Evolutionary conservation across 2,797 vertebrate genomes (phyloP), one percentile per base, ranked within the genome.

Genomic region (Miopithecus talapoin): DNA sequence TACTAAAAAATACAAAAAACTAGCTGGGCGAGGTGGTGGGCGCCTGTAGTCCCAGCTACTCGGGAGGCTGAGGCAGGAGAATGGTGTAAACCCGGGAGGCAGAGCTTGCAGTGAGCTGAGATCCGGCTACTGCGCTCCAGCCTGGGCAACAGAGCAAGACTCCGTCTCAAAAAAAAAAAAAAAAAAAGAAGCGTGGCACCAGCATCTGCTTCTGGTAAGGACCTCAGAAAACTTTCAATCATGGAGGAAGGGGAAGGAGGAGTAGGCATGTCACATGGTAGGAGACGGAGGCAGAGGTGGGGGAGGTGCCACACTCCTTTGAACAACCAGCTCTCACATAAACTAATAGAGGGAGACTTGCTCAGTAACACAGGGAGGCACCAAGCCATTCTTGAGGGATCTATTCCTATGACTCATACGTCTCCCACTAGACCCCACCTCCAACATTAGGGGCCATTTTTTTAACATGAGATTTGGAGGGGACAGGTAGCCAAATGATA

Each of bases 41-140:
- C 0, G 11, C 46, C 46, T 46, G 46, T 46, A 46, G 46, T 46
- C 46, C 46, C 46, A 46, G 11, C 46, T 46, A 46, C 46, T 46
- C 46, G 11, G 11, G 46, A 46, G 46, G 46, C 46, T 46, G 46
- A 46, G 46, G 11, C 46, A 2, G 11, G 46, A 46, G 46, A 46
- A 12, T 46, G 46, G 2, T 11, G 2, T 46, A 3, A 46, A 12
- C 11, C 46, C 1, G 46, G 11, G 46, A 3, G 46, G 46, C 2
- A 0, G 46, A 12, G 46, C 46, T 46, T 46, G 2, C 46, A 12
- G 11, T 46, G 46, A 12, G 46, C 46, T 46, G 11, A 12, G 46
- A 46, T 46, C 46, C 2, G 2, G 46, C 46, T 11, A 46, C 46
- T 3, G 46, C 2, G 2, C 11, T 12, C 2, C 46, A 46, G 46